phyloP scores from a whole-genome alignment of 2,888 invertebrate genomes.

The Schizotus pectinicornis region DNA sequence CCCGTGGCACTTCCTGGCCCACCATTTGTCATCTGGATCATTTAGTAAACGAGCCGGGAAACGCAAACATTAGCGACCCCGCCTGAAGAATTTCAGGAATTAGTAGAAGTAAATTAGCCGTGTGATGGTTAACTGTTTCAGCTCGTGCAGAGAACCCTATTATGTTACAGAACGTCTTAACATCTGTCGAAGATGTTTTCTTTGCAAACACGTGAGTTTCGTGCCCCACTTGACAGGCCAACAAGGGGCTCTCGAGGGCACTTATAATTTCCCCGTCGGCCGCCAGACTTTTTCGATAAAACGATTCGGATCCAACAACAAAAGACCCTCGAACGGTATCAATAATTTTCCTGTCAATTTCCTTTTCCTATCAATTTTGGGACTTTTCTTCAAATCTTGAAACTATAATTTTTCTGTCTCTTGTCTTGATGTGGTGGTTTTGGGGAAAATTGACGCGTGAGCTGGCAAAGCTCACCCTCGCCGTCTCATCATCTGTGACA shows the following conservation, averaged over 20 bases:
- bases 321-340: background rate
- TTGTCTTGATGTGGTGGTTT: too few relatives aligned
- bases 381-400: too few relatives aligned
- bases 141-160: conserved; percentile 40
- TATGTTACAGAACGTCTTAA: conserved; percentile 32
- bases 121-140: background rate
- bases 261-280: conserved; percentile 15
- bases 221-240: conserved; percentile 4
- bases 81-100: too few relatives aligned
- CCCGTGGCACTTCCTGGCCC: too few relatives aligned
- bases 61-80: too few relatives aligned
- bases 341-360: background rate
- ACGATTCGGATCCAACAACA: background rate
- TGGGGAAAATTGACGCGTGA: too few relatives aligned
- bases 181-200: conserved; percentile 28
- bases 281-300: conserved; percentile 8
- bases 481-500: conserved; percentile 36
- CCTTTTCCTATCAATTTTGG: background rate
- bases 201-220: conserved; percentile 5
- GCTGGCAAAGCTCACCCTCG: background rate
- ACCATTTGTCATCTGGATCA: too few relatives aligned
- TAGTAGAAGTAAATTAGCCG: too few relatives aligned
- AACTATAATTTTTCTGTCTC: too few relatives aligned
- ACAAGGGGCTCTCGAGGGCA: conserved; percentile 3
- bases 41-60: too few relatives aligned